These are phyloP conservation scores for Drosophila tripunctata DNA, from an alignment of 2,888 invertebrate species.

Conservation along the genomic window DNA sequence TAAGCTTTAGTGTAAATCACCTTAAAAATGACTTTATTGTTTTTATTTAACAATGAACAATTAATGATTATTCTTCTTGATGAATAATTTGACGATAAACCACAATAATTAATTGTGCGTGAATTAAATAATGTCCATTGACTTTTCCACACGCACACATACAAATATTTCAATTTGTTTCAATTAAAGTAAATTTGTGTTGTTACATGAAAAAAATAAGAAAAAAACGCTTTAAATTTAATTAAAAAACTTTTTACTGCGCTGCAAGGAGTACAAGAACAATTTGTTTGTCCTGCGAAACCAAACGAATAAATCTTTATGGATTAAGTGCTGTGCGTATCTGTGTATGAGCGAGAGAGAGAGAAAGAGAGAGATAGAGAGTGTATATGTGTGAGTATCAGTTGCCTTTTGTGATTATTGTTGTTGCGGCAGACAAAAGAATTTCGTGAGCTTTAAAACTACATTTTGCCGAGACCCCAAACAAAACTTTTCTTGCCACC, in stretches of 20 bases:
- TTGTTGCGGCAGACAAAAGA: conserved; percentile 31
- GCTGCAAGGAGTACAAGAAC: conserved; percentile 18
- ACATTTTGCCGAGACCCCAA: conserved; percentile 34
- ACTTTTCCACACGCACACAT: no score
- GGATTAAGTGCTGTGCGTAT: conserved; percentile 52
- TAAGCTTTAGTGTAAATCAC: no score
- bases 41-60: no score
- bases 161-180: not conserved
- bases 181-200: not conserved
- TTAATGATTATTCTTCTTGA: no score
- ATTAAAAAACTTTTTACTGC: conserved; percentile 48
- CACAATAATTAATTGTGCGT: not conserved
- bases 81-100: not conserved
- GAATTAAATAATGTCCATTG: not conserved
- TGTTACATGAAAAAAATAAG: not conserved
- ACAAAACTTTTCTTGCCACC: conserved; percentile 34
- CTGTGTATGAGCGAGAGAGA: conserved; percentile 2
- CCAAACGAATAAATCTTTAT: conserved; percentile 65
- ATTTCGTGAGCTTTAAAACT: conserved; percentile 65
- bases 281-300: conserved; percentile 46
- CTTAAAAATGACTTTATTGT: no score
- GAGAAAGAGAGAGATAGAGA: no score
- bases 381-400: no score
- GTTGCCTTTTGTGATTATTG: conserved; percentile 1
- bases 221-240: conserved; percentile 27